Evolutionary conservation across 2,797 vertebrate genomes (phyloP).

Genomic region (Distichodus sexfasciatus): DNA sequence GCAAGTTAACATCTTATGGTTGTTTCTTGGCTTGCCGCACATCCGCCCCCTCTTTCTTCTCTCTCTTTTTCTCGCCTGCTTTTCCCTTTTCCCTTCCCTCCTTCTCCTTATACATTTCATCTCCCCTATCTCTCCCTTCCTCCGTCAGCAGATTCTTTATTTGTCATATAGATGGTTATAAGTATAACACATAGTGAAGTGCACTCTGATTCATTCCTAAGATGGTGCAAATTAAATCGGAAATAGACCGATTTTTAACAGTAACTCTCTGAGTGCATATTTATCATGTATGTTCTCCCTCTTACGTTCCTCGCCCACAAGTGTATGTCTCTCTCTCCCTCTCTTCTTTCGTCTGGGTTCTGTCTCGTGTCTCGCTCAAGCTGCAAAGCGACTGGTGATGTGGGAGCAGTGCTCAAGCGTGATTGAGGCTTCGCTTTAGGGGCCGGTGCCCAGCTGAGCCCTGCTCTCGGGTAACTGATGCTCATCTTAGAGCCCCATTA

Average conservation of each 20-base stretch:
- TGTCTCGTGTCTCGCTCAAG: slow-evolving; percentile 23
- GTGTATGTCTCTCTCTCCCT: too few species aligned
- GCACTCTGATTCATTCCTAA: too few species aligned
- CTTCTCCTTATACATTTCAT: background rate
- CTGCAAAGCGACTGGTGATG: slow-evolving; percentile 8
- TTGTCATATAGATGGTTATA: background rate
- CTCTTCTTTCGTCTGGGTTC: background rate
- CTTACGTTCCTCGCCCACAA: too few species aligned
- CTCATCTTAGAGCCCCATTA: slow-evolving; percentile 32
- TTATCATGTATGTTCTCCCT: too few species aligned
- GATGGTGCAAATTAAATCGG: too few species aligned
- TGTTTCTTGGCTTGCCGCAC: slow-evolving; percentile 53
- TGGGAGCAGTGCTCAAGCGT: background rate
- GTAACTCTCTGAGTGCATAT: too few species aligned
- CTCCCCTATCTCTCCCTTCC: background rate
- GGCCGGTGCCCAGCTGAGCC: slow-evolving; percentile 29
- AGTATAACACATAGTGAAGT: too few species aligned
- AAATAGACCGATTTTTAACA: too few species aligned
- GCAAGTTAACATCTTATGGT: slow-evolving; percentile 66
- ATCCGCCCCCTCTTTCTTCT: background rate
- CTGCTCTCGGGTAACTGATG: slow-evolving; percentile 25
- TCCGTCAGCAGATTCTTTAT: background rate
- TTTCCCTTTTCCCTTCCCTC: background rate
- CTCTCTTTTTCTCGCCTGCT: background rate
- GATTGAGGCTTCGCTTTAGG: slow-evolving; percentile 21